Conservation (phyloP, 2,113 vertebrate species). For the Clarias macrocephalus region DNA sequence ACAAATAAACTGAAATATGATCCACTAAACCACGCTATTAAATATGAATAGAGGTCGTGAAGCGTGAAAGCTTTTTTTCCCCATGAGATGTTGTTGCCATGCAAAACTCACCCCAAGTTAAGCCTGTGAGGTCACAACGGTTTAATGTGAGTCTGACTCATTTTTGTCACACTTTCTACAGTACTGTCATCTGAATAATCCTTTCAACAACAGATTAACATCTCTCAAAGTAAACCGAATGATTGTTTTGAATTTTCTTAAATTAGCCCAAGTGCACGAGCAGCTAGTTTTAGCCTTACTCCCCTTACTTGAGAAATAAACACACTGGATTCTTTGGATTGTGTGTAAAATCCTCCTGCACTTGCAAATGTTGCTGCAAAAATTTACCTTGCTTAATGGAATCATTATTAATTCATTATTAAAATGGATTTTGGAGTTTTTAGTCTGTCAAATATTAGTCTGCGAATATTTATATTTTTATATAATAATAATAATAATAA, state of each 20-base stretch:
- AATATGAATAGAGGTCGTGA: neutral
- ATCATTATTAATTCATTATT: no score
- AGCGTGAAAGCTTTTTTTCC: constrained; percentile 23
- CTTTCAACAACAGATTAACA: neutral
- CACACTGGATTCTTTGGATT: neutral
- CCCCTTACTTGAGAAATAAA: neutral
- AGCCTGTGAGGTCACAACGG: constrained; percentile 25
- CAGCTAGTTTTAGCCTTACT: neutral
- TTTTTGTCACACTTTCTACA: neutral
- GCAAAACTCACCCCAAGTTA: constrained; percentile 46
- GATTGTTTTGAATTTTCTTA: no score
- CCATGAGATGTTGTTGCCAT: constrained; percentile 52
- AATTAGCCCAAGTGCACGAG: neutral
- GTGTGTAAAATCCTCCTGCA: neutral
- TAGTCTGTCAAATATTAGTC: neutral
- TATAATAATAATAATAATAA: neutral
- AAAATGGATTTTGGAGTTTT: neutral
- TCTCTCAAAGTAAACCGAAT: no score
- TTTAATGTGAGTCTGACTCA: neutral
- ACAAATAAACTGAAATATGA: neutral
- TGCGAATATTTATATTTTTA: neutral
- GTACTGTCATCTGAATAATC: neutral
- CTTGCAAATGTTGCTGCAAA: neutral
- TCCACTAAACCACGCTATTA: neutral
- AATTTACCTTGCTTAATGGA: neutral